Percentiles rank a stretch among this genome's conserved stretches.
These are phyloP conservation scores for Chaenogobius annularis DNA, from an alignment of 2,113 vertebrate species.

Conservation along the genomic window DNA sequence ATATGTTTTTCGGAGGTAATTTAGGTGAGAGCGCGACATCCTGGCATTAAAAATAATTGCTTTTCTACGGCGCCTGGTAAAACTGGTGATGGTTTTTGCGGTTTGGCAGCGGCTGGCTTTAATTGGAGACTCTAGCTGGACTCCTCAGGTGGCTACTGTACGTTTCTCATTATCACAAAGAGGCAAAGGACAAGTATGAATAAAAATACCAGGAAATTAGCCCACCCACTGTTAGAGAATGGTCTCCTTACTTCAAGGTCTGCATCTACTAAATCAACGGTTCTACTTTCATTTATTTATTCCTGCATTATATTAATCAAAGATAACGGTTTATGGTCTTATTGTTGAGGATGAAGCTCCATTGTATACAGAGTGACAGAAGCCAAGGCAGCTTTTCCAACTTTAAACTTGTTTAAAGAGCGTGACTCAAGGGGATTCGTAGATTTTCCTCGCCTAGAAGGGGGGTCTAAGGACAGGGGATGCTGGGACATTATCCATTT, in stretches of 20 bases:
- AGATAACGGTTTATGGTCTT: not conserved
- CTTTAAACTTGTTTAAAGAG: too few species aligned
- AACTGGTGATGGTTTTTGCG: not conserved
- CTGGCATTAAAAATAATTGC: slow-evolving; percentile 10
- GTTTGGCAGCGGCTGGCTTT: not conserved
- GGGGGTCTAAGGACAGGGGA: too few species aligned
- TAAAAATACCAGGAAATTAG: not conserved
- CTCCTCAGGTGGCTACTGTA: slow-evolving; percentile 4
- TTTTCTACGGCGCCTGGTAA: not conserved
- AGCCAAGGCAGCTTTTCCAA: too few species aligned
- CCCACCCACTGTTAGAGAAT: not conserved
- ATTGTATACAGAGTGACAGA: too few species aligned
- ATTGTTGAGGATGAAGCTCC: not conserved
- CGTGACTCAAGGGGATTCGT: too few species aligned
- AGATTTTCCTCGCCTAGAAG: too few species aligned
- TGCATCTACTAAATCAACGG: not conserved
- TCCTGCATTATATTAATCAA: not conserved
- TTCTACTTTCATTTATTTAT: not conserved
- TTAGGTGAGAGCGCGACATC: not conserved
- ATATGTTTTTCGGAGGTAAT: not conserved
- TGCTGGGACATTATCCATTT: too few species aligned
- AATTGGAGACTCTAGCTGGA: slow-evolving; percentile 3
- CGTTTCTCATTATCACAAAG: not conserved
- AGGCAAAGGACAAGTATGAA: not conserved
- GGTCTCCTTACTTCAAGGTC: not conserved